These are phyloP conservation scores for Panthera tigris DNA, from an alignment of 2,113 vertebrate genomes.

Conservation along the genomic window DNA sequence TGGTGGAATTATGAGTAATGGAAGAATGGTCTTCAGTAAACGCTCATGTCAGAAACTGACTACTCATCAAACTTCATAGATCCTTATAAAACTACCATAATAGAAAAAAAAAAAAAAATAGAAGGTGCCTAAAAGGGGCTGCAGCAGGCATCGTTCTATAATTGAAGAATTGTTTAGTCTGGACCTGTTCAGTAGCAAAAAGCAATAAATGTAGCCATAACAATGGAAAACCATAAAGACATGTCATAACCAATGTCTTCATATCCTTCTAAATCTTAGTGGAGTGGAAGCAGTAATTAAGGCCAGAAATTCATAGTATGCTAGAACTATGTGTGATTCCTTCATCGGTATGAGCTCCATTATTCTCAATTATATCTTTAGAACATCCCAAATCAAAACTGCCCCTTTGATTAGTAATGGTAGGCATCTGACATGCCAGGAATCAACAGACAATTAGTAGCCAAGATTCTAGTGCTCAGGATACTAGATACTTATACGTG, in stretches of 20 bases:
- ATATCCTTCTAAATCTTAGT: neutral
- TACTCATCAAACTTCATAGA: neutral
- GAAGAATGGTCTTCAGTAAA: neutral
- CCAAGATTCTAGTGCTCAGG: neutral
- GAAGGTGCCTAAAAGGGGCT: neutral
- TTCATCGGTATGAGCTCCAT: neutral
- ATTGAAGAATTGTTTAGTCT: constrained; percentile 8
- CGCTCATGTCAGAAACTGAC: neutral
- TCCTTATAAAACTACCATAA: neutral
- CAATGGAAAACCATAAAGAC: neutral
- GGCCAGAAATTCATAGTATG: neutral
- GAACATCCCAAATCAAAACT: neutral
- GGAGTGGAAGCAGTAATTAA: neutral
- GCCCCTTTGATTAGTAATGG: neutral
- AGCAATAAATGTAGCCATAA: neutral
- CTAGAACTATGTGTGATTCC: neutral
- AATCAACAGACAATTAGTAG: neutral
- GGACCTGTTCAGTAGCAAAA: constrained; percentile 16
- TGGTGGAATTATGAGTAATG: neutral
- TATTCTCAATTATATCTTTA: neutral
- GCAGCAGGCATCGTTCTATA: neutral
- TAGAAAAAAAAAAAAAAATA: neutral
- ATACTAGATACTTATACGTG: neutral
- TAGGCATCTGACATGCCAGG: neutral
- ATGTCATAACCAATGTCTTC: neutral